Evolutionary conservation across 1,140 invertebrate species (phyloP).

Genomic region (Limonius californicus): DNA sequence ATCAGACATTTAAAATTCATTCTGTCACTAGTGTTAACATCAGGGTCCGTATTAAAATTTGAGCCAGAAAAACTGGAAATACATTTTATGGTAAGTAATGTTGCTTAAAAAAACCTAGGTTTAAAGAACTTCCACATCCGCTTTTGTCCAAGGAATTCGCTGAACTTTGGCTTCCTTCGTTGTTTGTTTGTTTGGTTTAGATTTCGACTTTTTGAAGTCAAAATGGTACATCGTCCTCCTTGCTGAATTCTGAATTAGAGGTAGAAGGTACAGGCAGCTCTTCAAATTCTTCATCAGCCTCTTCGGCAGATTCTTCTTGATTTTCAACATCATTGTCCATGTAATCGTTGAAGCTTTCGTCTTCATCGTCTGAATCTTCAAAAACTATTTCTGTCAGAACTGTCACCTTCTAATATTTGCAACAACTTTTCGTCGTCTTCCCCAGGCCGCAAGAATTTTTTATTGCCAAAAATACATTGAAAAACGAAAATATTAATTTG

Average conservation of each 20-base stretch:
- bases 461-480: neutral
- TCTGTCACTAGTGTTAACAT: neutral
- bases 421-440: slow-evolving; percentile 18
- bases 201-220: too few species aligned
- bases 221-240: neutral
- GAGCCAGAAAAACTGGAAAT: too few species aligned
- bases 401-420: slow-evolving; percentile 2
- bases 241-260: neutral
- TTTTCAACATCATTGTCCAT: neutral
- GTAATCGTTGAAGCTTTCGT: too few species aligned
- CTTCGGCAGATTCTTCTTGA: slow-evolving; percentile 2
- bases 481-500: neutral
- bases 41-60: neutral
- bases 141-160: too few species aligned
- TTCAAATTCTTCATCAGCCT: slow-evolving; percentile 13
- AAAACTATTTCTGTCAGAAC: slow-evolving; percentile 14
- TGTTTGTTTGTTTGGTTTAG: too few species aligned
- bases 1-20: slow-evolving; percentile 10
- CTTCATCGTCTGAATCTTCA: neutral
- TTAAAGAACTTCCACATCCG: too few species aligned
- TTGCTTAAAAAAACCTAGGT: too few species aligned
- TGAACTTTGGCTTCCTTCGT: too few species aligned
- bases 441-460: slow-evolving; percentile 1
- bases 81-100: too few species aligned
- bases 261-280: neutral